These are phyloP conservation scores for Andrena bicolor DNA, from an alignment of 2,888 invertebrate species.

Conservation along the genomic window DNA sequence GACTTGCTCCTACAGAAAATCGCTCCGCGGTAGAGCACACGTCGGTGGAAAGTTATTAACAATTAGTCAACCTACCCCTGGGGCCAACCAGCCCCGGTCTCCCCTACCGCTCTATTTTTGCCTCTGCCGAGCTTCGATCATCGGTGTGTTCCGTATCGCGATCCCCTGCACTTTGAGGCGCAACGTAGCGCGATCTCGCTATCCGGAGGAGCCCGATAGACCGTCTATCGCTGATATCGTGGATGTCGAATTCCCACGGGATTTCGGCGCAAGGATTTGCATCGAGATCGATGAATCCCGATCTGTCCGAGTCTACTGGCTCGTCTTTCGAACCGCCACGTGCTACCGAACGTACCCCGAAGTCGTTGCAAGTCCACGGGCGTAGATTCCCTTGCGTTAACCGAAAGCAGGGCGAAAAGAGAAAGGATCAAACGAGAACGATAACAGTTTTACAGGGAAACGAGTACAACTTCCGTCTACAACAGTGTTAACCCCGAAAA, in stretches of 20 bases:
- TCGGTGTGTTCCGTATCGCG: slow-evolving; percentile 67
- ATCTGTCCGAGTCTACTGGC: no score
- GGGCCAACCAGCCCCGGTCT: no score
- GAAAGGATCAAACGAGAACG: neutral
- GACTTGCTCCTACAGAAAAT: no score
- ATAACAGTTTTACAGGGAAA: slow-evolving; percentile 11
- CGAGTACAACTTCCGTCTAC: slow-evolving; percentile 42
- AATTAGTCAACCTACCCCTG: no score
- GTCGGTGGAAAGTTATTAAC: no score
- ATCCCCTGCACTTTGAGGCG: slow-evolving; percentile 35
- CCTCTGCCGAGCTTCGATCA: slow-evolving; percentile 47
- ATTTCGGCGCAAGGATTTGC: neutral
- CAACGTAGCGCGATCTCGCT: neutral
- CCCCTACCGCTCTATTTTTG: slow-evolving; percentile 70
- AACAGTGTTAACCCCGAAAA: slow-evolving; percentile 20
- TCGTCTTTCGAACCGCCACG: no score
- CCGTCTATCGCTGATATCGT: slow-evolving; percentile 1
- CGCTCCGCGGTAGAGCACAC: no score
- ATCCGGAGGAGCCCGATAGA: slow-evolving; percentile 7
- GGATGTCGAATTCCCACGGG: neutral
- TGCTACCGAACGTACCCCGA: no score
- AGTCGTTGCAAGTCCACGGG: neutral
- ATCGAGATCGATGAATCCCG: neutral
- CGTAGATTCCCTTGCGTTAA: neutral
- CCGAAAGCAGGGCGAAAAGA: neutral